phyloP scores from a whole-genome alignment of 2,888 invertebrate species.

The Agrochola lychnidis region DNA sequence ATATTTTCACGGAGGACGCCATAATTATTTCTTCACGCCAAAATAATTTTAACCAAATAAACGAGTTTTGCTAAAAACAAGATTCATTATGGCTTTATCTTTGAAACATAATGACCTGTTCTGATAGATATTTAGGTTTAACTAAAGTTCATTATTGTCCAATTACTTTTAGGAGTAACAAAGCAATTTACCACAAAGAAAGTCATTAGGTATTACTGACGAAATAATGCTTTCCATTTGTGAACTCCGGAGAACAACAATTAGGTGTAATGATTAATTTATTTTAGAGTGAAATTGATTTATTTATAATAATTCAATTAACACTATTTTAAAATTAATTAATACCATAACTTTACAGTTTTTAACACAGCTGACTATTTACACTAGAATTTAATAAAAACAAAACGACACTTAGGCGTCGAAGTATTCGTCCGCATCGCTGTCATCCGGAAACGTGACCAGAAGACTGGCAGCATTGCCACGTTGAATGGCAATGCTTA shows the following conservation, averaged over 20 bases:
- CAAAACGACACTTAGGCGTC: no score
- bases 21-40: not conserved
- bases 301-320: no score
- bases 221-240: not conserved
- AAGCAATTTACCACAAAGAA: constrained; percentile 16
- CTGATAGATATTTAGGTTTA: constrained; percentile 10
- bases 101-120: constrained; percentile 5
- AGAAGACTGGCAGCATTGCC: no score
- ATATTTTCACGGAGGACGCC: constrained; percentile 1
- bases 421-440: no score
- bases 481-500: no score
- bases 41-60: constrained; percentile 5
- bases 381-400: no score
- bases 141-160: constrained; percentile 14
- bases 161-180: constrained; percentile 24
- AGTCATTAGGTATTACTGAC: not conserved
- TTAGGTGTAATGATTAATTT: not conserved
- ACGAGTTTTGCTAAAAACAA: not conserved
- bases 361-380: no score
- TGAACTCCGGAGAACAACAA: not conserved
- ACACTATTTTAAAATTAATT: no score
- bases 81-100: constrained; percentile 3
- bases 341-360: no score
- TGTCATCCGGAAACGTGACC: no score
- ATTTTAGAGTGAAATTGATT: no score